Percentiles rank a stretch among this genome's conserved stretches.
Conservation (phyloP, 1,140 invertebrate genomes). For the Papilio helenus region DNA sequence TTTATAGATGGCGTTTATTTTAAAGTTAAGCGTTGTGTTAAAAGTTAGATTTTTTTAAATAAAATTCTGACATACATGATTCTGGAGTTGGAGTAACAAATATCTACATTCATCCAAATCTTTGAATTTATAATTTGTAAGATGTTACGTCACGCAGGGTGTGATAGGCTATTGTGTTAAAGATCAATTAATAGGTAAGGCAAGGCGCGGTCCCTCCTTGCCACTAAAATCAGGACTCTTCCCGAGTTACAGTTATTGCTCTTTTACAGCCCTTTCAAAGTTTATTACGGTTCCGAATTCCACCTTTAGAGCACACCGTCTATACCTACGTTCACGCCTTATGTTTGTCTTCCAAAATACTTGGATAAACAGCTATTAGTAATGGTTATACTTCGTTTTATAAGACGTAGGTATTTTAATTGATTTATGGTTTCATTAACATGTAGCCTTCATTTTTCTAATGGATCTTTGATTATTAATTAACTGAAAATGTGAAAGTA, state of each 20-base stretch:
- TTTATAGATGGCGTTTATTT: not conserved
- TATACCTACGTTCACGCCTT: conserved; percentile 47
- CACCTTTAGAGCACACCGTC: conserved; percentile 54
- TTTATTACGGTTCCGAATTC: conserved; percentile 81
- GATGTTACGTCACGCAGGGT: conserved; percentile 24
- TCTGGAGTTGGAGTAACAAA: not conserved
- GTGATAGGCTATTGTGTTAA: conserved; percentile 53
- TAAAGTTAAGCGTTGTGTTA: not conserved
- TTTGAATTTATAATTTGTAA: not conserved
- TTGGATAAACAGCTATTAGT: conserved; percentile 37
- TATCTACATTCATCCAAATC: not conserved
- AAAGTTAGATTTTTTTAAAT: too few species aligned
- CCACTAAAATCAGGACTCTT: conserved; percentile 77
- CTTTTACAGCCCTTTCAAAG: conserved; percentile 82
- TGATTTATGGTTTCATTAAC: too few species aligned
- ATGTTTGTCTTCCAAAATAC: conserved; percentile 66
- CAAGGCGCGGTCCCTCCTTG: conserved; percentile 60
- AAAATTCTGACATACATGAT: too few species aligned
- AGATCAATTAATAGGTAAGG: conserved; percentile 78
- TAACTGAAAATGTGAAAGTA: too few species aligned
- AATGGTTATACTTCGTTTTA: not conserved
- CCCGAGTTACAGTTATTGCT: conserved; percentile 79
- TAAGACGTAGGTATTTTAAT: not conserved
- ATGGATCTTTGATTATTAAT: too few species aligned
- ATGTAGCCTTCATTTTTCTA: too few species aligned